Conservation (phyloP, 2,888 invertebrate species). For the Thereva nobilitata region DNA sequence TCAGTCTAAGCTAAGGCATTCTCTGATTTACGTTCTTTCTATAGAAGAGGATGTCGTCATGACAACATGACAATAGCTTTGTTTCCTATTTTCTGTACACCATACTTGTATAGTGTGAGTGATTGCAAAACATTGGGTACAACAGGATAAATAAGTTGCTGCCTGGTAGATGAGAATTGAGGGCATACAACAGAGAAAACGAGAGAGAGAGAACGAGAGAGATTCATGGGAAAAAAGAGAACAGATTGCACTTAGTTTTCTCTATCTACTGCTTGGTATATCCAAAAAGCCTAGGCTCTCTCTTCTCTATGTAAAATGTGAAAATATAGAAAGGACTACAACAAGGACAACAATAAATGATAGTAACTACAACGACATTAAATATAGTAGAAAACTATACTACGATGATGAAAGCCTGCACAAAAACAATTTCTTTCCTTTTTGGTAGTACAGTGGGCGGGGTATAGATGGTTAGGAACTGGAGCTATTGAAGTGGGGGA, state of each 20-base stretch:
- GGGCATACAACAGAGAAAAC: background rate
- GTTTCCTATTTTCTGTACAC: conserved; percentile 32
- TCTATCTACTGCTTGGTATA: conserved; percentile 7
- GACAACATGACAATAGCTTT: conserved; percentile 38
- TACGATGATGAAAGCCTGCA: background rate
- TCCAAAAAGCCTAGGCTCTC: background rate
- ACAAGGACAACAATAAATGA: conserved; percentile 5
- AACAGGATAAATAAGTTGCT: conserved; percentile 24
- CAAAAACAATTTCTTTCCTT: background rate
- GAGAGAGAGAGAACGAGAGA: background rate
- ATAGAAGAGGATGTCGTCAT: conserved; percentile 39
- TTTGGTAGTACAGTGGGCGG: background rate
- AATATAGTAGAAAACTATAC: background rate
- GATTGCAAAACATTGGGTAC: conserved; percentile 34
- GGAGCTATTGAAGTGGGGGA: background rate
- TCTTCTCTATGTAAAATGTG: conserved; percentile 21
- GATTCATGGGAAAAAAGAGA: background rate
- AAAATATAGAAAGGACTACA: conserved; percentile 25
- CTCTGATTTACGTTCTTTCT: conserved; percentile 13
- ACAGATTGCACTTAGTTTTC: conserved; percentile 21
- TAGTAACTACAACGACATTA: conserved; percentile 2
- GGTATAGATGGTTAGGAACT: background rate
- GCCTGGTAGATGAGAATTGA: no score
- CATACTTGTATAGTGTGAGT: conserved; percentile 30
- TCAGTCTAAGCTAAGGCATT: background rate